Conservation (phyloP, 2,797 vertebrate genomes). For the Parotocinclus haroldoi region DNA sequence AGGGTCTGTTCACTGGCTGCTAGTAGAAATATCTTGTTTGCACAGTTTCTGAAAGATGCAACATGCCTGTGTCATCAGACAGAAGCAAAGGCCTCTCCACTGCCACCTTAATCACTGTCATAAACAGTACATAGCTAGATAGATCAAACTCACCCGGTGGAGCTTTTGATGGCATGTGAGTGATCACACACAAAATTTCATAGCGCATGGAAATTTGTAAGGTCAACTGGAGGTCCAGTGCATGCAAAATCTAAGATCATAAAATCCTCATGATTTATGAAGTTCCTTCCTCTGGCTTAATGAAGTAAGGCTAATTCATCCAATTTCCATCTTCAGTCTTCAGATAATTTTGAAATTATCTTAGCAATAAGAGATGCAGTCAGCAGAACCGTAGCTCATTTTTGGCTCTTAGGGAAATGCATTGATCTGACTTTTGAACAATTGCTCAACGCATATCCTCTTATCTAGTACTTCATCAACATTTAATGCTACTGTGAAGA, state of each 20-base stretch:
- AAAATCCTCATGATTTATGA: conserved; percentile 47
- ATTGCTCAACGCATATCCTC: conserved; percentile 34
- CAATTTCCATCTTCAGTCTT: conserved; percentile 29
- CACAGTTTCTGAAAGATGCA: conserved; percentile 31
- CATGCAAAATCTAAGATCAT: conserved; percentile 26
- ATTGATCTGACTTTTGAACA: conserved; percentile 27
- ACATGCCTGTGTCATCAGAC: conserved; percentile 38
- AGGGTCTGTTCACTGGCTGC: not conserved
- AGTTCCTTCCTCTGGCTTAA: conserved; percentile 48
- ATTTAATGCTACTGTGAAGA: conserved; percentile 59
- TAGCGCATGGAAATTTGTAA: conserved; percentile 14
- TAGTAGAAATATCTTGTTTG: conserved; percentile 31
- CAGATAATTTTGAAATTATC: conserved; percentile 15
- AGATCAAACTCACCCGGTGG: conserved; percentile 25
- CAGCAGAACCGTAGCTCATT: conserved; percentile 9
- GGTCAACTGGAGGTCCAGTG: conserved; percentile 11
- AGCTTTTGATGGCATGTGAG: conserved; percentile 31
- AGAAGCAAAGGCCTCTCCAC: conserved; percentile 14
- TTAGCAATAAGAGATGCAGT: not conserved
- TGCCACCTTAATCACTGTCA: conserved; percentile 37
- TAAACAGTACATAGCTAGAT: conserved; percentile 25
- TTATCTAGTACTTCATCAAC: conserved; percentile 55
- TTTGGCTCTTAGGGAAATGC: conserved; percentile 4
- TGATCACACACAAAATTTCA: conserved; percentile 13
- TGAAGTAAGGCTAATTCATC: conserved; percentile 48